Base-by-base conservation (phyloP, 2,113 vertebrate genomes). In the Elephantulus edwardii region DNA sequence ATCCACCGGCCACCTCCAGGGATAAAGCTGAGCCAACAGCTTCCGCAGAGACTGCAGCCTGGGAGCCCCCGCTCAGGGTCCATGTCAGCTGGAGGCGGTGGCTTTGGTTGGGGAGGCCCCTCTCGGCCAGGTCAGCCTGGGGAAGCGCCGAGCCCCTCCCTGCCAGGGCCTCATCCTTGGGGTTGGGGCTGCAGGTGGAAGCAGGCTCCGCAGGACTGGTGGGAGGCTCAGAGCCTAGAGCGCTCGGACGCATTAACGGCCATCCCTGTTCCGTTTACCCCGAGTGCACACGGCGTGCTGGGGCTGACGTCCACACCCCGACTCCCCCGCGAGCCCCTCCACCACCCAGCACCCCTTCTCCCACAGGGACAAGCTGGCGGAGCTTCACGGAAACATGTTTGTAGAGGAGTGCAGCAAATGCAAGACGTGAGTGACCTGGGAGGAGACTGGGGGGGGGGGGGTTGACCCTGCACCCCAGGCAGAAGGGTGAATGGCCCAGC, bases 351-450 rank as follows among this genome's bases (percentile, higher is more conserved):
- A 19, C n/a, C n/a, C n/a, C 3, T 91, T 89, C 62, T 77, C 11
- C 72, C 1, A 0, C 96, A 99, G 99, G 97, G 98, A 99, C 95
- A 97, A 98, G 89, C 83, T 99, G 93, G 98, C 99, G 0, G 99
- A 99, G 96, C 98, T 99, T 35, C 99, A 99, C 1, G 99, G 99
- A 88, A 99, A 99, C 98, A 99, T 99, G 99, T 99, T 99, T 84
- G 97, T 99, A 90, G 99, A 99, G 76, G 99, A 99, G 95, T 99
- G 99, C 3, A 97, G 97, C 95, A 99, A 99, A 93, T 99, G 99
- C n/a, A 98, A 98, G 97, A 99, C 97, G 99, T 99, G 98, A 86
- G 98, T 98, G 5, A 8, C 72, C 1, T 1, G 0, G 0, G 1
- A n/a, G n/a, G n/a, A n/a, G n/a, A n/a, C 30, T 3, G 3, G 8